Evolutionary conservation across 2,113 vertebrate species (phyloP).

Genomic region (Lamprologus sp.): DNA sequence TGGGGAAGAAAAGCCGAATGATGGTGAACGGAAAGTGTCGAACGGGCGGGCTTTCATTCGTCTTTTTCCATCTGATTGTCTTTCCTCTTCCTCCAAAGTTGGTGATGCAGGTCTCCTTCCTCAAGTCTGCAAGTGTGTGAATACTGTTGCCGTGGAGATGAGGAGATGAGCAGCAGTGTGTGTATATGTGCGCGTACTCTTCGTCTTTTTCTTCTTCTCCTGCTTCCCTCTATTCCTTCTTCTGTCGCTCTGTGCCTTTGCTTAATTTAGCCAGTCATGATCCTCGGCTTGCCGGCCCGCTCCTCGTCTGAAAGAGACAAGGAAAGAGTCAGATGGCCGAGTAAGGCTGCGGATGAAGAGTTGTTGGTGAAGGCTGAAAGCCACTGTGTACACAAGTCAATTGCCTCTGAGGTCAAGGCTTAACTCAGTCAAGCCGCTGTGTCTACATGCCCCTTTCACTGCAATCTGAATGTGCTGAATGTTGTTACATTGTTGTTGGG

Average conservation of each 20-base stretch:
- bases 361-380: slow-evolving; percentile 10
- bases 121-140: slow-evolving; percentile 46
- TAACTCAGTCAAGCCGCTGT: neutral
- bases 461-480: neutral
- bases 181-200: neutral
- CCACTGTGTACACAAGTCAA: slow-evolving; percentile 12
- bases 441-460: slow-evolving; percentile 15
- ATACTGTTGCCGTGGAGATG: slow-evolving; percentile 63
- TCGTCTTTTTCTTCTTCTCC: slow-evolving; percentile 13
- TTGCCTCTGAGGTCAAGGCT: slow-evolving; percentile 29
- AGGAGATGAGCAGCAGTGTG: slow-evolving; percentile 33
- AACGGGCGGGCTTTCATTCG: slow-evolving; percentile 22
- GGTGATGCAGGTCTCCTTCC: slow-evolving; percentile 36
- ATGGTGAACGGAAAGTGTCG: neutral
- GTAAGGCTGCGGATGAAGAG: neutral
- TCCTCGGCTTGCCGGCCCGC: neutral
- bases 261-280: slow-evolving; percentile 49
- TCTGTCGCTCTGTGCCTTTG: slow-evolving; percentile 10
- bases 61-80: slow-evolving; percentile 30
- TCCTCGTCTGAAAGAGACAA: slow-evolving; percentile 10
- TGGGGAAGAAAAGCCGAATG: neutral
- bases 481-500: neutral
- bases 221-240: neutral
- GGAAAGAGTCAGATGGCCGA: slow-evolving; percentile 10
- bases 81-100: slow-evolving; percentile 25